A percentile compares a stretch with the other conserved stretches of the same genome.
These are phyloP conservation scores for Eutolmus rufibarbis DNA, from an alignment of 2,888 invertebrate species.

Conservation along the genomic window DNA sequence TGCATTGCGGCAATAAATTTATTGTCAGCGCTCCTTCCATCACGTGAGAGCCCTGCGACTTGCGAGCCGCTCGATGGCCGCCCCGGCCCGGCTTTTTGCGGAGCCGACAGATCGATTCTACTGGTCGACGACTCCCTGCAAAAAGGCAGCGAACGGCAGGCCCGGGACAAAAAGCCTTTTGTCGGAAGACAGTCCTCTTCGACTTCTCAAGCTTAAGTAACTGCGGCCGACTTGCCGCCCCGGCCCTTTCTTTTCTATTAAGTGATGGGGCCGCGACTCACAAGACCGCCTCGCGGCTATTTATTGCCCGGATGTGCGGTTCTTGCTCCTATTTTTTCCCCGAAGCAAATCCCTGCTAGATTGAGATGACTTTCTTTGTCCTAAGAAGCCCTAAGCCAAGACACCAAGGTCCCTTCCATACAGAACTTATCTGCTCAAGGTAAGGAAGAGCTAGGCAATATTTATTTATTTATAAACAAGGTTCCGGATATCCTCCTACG, in stretches of 20 bases:
- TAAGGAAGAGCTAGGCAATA: too few relatives aligned
- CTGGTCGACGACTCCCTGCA: constrained; percentile 21
- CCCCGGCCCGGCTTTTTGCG: background rate
- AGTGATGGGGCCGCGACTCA: background rate
- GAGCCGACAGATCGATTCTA: constrained; percentile 16
- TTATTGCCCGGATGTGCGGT: constrained; percentile 6
- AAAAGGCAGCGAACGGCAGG: background rate
- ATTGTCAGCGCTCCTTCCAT: constrained; percentile 47
- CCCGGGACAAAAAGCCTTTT: constrained; percentile 13
- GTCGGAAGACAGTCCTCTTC: constrained; percentile 13
- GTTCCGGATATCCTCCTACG: too few relatives aligned
- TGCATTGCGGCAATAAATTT: constrained; percentile 51
- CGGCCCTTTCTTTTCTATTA: background rate
- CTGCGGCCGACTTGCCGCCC: background rate
- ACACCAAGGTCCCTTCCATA: background rate
- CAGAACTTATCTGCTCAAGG: background rate
- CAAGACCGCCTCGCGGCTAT: background rate
- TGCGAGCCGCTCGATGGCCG: background rate
- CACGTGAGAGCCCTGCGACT: background rate
- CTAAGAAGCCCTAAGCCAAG: background rate
- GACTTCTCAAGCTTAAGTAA: background rate
- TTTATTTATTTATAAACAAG: too few relatives aligned
- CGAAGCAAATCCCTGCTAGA: background rate
- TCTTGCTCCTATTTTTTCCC: background rate
- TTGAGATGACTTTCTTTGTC: background rate